Evolutionary conservation across 2,113 vertebrate genomes (phyloP).

Genomic region (Aythya baeri): DNA sequence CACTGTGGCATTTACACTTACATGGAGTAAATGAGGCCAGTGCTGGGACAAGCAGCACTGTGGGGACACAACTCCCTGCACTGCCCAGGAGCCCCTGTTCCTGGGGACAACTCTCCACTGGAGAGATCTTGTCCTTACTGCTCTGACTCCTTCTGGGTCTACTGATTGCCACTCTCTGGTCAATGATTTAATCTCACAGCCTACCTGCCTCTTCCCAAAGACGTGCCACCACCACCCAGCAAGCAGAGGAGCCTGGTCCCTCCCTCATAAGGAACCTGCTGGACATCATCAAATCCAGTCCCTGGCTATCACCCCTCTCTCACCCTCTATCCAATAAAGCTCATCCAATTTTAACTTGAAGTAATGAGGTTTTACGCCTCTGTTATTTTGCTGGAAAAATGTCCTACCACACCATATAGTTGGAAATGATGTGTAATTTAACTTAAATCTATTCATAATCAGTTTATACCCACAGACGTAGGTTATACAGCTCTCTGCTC

Average conservation of each 20-base stretch:
- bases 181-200: neutral
- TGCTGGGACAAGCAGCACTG: neutral
- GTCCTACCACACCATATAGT: neutral
- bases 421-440: neutral
- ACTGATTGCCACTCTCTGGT: neutral
- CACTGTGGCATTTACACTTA: neutral
- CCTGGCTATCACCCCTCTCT: neutral
- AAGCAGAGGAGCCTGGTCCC: neutral
- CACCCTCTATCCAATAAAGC: neutral
- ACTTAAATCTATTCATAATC: neutral
- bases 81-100: neutral
- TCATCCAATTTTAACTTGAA: neutral
- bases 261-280: neutral
- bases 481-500: neutral
- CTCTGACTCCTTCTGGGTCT: neutral
- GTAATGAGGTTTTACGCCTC: neutral
- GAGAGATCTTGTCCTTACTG: neutral
- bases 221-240: neutral
- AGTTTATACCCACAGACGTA: neutral
- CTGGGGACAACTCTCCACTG: neutral
- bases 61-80: accelerated
- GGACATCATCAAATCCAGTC: neutral
- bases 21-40: neutral
- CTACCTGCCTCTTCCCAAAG: neutral
- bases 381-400: neutral